Evolutionary conservation across 2,888 invertebrate genomes (phyloP).

Genomic region (Synergus laeviventris): DNA sequence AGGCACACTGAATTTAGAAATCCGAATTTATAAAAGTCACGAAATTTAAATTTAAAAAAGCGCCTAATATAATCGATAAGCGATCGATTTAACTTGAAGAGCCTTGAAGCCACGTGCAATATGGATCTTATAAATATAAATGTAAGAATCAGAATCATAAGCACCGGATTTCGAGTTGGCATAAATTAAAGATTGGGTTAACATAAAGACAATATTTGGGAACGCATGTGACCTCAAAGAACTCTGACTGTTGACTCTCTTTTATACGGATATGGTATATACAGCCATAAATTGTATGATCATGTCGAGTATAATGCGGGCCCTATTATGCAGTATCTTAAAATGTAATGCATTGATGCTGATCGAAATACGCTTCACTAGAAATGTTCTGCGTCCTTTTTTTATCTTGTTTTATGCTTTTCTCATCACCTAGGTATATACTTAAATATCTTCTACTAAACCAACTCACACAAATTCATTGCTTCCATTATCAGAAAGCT

Average conservation of each 20-base stretch:
- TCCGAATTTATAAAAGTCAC: constrained; percentile 28
- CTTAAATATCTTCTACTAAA: neutral
- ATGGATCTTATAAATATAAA: constrained; percentile 69
- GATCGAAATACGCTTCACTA: neutral
- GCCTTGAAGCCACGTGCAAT: constrained; percentile 59
- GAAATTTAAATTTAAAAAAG: constrained; percentile 41
- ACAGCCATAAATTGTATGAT: constrained; percentile 64
- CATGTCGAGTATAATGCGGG: constrained; percentile 60
- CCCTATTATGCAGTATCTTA: constrained; percentile 17
- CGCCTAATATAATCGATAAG: constrained; percentile 23
- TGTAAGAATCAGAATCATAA: constrained; percentile 49
- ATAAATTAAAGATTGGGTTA: constrained; percentile 56
- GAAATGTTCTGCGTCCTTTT: neutral
- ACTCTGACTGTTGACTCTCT: constrained; percentile 50
- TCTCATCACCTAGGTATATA: neutral
- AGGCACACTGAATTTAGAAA: too few species aligned
- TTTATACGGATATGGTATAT: constrained; percentile 47
- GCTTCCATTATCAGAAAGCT: neutral
- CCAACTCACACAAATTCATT: neutral
- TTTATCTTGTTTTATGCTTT: neutral
- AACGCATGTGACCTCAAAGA: constrained; percentile 55
- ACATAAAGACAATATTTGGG: constrained; percentile 57
- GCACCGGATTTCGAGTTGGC: constrained; percentile 47
- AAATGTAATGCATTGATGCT: constrained; percentile 18
- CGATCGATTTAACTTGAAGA: constrained; percentile 19